These are phyloP conservation scores for Syritta pipiens DNA, from an alignment of 2,888 invertebrate genomes.

Conservation along the genomic window DNA sequence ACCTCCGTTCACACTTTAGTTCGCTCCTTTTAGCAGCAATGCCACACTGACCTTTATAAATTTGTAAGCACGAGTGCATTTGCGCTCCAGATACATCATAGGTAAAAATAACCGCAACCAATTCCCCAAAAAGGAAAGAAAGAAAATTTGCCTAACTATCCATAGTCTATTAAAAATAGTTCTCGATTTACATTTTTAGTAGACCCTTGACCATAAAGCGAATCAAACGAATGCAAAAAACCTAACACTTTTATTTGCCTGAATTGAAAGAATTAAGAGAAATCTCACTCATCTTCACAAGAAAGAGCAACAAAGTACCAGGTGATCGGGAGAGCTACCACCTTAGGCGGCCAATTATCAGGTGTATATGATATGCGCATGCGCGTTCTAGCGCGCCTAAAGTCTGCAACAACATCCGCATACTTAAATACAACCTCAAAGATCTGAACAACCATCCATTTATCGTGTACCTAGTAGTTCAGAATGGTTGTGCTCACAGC, in stretches of 20 bases:
- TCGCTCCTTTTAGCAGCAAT: conserved; percentile 40
- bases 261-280: too few relatives aligned
- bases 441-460: conserved; percentile 43
- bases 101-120: conserved; percentile 46
- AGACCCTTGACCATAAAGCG: conserved; percentile 63
- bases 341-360: conserved; percentile 62
- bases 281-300: too few relatives aligned
- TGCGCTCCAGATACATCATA: conserved; percentile 49
- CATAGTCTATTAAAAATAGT: conserved; percentile 1
- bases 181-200: conserved; percentile 17
- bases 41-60: conserved; percentile 69
- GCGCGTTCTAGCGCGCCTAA: conserved; percentile 52
- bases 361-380: conserved; percentile 57
- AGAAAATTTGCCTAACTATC: conserved; percentile 21
- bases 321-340: too few relatives aligned
- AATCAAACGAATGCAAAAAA: conserved; percentile 1
- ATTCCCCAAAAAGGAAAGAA: conserved; percentile 65
- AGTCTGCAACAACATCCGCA: conserved; percentile 41
- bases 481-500: conserved; percentile 56
- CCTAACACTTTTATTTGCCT: too few relatives aligned
- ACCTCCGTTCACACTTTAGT: conserved; percentile 15
- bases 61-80: conserved; percentile 44
- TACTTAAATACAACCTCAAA: conserved; percentile 31
- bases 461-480: conserved; percentile 61
- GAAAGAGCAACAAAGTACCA: too few relatives aligned